Evolutionary conservation across 2,888 invertebrate genomes (phyloP), one percentile per base, ranked within the genome.

Genomic region (Diplolepis rosae): DNA sequence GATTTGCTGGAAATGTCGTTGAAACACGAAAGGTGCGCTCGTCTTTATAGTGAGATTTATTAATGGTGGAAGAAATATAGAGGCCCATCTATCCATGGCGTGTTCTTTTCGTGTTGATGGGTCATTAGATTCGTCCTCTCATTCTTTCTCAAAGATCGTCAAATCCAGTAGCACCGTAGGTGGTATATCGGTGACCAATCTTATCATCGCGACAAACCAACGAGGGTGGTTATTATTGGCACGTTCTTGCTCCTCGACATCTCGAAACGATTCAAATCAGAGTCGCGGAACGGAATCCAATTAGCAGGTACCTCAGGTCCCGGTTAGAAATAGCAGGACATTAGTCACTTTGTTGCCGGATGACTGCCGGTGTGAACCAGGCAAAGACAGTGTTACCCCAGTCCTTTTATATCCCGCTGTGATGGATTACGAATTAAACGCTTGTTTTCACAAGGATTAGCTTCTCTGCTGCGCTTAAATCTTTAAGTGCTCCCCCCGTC

Each of bases 391-490:
- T 81, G 77, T 72, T 56, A n/a, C 52, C 65, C 54, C 61, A 42
- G 56, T 39, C 56, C 56, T 22, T 15, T 50, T 70, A 39, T 65
- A 65, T 69, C 69, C 65, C 69, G 48, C 18, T 76, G 70, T 84
- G 84, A 86, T 84, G 86, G 83, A 85, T 86, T 84, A 83, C 82
- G 82, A 82, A 85, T 84, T 85, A 84, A 86, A 85, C 77, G 85
- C 70, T 87, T 87, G 85, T 87, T 85, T 87, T 84, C 82, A 84
- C 81, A 85, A 87, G 87, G 84, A 86, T 87, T 85, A 83, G 80
- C 75, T 73, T 70, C 79, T 66, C 67, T 39, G 73, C 69, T 61
- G 27, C 18, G 54, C n/a, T 61, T 35, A 35, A 18, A 32, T n/a
- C n/a, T 30, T 56, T 35, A 39, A 61, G 35, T n/a, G 56, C 18